Percentiles rank a stretch among this genome's conserved stretches.
Conservation (phyloP, 2,888 invertebrate genomes). For the Sinodicranocentrus sp. region DNA sequence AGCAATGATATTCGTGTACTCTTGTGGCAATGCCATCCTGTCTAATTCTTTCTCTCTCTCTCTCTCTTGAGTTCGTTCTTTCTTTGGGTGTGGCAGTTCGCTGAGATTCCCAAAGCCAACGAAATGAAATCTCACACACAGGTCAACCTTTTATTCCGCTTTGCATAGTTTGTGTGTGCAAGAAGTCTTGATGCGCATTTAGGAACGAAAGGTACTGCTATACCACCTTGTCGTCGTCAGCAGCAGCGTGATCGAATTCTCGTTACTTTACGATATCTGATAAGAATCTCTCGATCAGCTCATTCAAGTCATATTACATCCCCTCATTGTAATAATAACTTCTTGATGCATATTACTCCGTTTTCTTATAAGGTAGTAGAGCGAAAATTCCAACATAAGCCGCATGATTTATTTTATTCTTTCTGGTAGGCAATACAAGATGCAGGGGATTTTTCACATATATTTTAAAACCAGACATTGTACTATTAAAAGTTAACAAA, state of each 20-base stretch:
- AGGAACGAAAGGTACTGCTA: not conserved
- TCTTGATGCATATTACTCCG: not conserved
- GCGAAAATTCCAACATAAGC: not conserved
- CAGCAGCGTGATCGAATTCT: slow-evolving; percentile 52
- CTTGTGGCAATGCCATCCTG: not conserved
- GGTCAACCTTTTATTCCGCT: not conserved
- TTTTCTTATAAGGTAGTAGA: not conserved
- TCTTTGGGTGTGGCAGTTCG: slow-evolving; percentile 37
- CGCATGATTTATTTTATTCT: slow-evolving; percentile 3
- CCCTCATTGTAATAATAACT: not conserved
- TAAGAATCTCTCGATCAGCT: slow-evolving; percentile 48
- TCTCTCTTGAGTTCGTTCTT: slow-evolving; percentile 34
- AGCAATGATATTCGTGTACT: not conserved
- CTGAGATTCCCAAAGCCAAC: slow-evolving; percentile 12
- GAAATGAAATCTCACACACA: slow-evolving; percentile 2
- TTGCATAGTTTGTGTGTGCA: not conserved
- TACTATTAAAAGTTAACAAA: too few relatives aligned
- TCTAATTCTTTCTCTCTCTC: slow-evolving; percentile 33
- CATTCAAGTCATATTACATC: slow-evolving; percentile 36
- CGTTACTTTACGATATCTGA: slow-evolving; percentile 55
- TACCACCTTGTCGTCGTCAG: slow-evolving; percentile 27
- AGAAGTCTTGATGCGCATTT: slow-evolving; percentile 38
- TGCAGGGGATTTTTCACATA: too few relatives aligned
- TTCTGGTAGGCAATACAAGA: too few relatives aligned
- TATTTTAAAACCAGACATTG: too few relatives aligned